Evolutionary conservation across 2,888 invertebrate species (phyloP).

Genomic region (Papilio demoleus): DNA sequence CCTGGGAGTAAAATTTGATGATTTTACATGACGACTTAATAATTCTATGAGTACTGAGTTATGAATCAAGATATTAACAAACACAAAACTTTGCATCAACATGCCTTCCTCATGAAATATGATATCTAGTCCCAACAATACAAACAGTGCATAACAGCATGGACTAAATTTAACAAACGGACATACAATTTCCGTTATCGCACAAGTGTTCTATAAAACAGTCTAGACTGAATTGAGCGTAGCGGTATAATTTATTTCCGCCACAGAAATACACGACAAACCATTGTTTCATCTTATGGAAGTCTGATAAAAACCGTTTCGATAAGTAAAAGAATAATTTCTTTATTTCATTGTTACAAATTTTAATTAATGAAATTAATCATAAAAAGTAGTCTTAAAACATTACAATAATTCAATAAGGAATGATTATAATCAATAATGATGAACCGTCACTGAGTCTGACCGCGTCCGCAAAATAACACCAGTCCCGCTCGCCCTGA

Average conservation of each 20-base stretch:
- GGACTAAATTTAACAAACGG: constrained; percentile 39
- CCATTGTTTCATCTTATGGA: constrained; percentile 25
- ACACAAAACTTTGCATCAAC: background rate
- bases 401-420: too few relatives aligned
- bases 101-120: constrained; percentile 9
- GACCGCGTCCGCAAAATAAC: too few relatives aligned
- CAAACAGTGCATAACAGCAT: constrained; percentile 20
- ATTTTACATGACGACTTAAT: too few relatives aligned
- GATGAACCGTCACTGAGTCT: too few relatives aligned
- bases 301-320: background rate
- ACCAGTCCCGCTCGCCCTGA: too few relatives aligned
- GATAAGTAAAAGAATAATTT: background rate
- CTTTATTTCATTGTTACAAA: too few relatives aligned
- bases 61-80: background rate
- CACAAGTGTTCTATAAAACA: constrained; percentile 33
- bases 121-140: constrained; percentile 5
- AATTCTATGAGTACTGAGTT: too few relatives aligned
- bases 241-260: constrained; percentile 38
- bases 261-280: constrained; percentile 23
- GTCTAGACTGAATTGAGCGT: constrained; percentile 37
- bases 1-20: too few relatives aligned
- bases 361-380: too few relatives aligned
- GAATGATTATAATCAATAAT: too few relatives aligned
- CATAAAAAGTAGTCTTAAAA: too few relatives aligned
- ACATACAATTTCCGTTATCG: constrained; percentile 38